Evolutionary conservation across 2,797 vertebrate genomes (phyloP).

Genomic region (Ptychadena robeensis): DNA sequence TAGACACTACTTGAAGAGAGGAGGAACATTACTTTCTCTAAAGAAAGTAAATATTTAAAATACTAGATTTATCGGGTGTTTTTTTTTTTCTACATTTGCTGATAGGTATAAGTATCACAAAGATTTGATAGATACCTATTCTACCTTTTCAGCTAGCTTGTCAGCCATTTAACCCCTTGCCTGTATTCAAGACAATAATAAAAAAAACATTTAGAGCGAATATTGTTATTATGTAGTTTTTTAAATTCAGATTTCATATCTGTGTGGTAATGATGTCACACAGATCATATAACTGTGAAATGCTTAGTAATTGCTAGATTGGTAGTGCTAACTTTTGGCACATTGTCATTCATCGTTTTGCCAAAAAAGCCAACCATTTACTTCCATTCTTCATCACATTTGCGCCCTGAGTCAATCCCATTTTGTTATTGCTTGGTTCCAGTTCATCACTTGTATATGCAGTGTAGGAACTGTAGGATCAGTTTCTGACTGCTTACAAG

Average conservation of each 20-base stretch:
- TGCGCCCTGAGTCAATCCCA: not conserved
- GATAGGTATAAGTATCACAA: no score
- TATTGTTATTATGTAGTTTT: not conserved
- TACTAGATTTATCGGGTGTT: no score
- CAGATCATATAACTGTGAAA: not conserved
- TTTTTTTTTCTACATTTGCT: no score
- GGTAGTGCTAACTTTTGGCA: slow-evolving; percentile 14
- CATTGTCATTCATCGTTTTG: not conserved
- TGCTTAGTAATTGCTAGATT: slow-evolving; percentile 10
- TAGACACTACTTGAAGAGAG: no score
- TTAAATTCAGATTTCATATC: not conserved
- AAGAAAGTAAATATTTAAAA: no score
- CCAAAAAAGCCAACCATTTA: not conserved
- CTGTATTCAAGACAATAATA: no score
- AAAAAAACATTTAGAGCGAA: no score
- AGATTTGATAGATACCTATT: no score
- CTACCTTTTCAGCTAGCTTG: no score
- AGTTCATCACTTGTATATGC: not conserved
- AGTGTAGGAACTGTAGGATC: slow-evolving; percentile 10
- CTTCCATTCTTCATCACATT: slow-evolving; percentile 1
- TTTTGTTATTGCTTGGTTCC: slow-evolving; percentile 6
- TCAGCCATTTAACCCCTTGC: no score
- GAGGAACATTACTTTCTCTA: no score
- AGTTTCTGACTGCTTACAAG: slow-evolving; percentile 23
- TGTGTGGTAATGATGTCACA: not conserved